A percentile compares a stretch with the other conserved stretches of the same genome.
These are phyloP conservation scores for Falco concolor DNA, from an alignment of 2,797 vertebrate genomes.

Conservation along the genomic window DNA sequence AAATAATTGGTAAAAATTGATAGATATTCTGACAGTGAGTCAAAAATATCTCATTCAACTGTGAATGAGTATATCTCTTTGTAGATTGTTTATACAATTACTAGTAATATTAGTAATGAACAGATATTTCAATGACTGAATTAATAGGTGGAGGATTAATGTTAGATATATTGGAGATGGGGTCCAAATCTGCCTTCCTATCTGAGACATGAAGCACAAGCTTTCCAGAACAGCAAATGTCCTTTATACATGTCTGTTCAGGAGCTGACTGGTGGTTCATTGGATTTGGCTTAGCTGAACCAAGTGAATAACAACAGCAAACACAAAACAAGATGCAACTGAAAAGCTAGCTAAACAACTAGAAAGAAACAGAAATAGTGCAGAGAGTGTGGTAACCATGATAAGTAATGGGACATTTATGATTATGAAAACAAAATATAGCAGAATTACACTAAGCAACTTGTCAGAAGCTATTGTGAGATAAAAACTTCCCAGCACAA, in stretches of 20 bases:
- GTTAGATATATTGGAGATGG: background rate
- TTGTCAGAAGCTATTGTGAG: background rate
- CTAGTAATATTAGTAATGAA: background rate
- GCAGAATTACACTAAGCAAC: background rate
- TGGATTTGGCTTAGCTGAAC: background rate
- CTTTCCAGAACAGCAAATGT: background rate
- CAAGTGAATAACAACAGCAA: background rate
- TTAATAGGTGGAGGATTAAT: background rate
- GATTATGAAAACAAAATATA: rapidly evolving
- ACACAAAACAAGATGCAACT: background rate
- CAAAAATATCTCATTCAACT: background rate
- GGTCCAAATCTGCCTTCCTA: background rate
- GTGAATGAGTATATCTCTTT: background rate
- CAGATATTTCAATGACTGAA: background rate
- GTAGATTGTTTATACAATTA: background rate
- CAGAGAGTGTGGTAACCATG: background rate
- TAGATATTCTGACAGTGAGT: background rate
- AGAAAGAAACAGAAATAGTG: background rate
- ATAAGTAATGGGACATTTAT: rapidly evolving
- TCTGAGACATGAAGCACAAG: background rate
- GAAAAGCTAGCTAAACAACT: background rate
- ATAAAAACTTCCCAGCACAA: background rate
- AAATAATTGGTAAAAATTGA: background rate
- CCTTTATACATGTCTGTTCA: background rate
- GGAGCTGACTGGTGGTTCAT: background rate